Conservation (phyloP, 2,888 invertebrate species). For the Papilio demoleus region DNA sequence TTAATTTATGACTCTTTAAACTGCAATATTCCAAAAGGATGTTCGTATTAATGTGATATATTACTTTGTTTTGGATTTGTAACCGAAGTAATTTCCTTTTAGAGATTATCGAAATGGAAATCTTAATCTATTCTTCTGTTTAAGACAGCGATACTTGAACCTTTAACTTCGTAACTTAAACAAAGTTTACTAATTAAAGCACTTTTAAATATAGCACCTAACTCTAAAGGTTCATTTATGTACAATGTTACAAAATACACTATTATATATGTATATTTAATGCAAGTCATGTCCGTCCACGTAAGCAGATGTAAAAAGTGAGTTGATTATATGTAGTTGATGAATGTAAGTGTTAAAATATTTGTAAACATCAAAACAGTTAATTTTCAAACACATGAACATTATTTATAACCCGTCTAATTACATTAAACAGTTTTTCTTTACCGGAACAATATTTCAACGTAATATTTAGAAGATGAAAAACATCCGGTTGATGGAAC, state of each 20-base stretch:
- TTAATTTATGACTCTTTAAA: slow-evolving; percentile 21
- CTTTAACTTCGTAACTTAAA: no score
- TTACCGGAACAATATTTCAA: slow-evolving; percentile 39
- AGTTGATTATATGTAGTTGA: background rate
- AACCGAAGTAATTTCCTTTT: background rate
- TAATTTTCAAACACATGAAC: slow-evolving; percentile 21
- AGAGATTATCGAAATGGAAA: background rate
- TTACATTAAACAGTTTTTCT: slow-evolving; percentile 31
- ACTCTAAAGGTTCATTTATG: background rate
- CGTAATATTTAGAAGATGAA: slow-evolving; percentile 25
- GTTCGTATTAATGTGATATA: background rate
- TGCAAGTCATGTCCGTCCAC: background rate
- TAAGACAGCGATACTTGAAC: no score
- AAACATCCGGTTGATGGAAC: slow-evolving; percentile 38
- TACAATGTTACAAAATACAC: background rate
- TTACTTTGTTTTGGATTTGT: background rate
- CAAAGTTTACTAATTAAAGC: no score
- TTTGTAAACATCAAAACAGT: slow-evolving; percentile 18
- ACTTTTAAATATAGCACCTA: background rate
- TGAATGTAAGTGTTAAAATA: slow-evolving; percentile 2
- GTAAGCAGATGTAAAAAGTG: background rate
- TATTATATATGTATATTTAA: no score
- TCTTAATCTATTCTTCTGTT: background rate
- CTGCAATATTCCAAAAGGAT: slow-evolving; percentile 1
- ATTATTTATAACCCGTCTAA: slow-evolving; percentile 29